Conservation (phyloP, 2,888 invertebrate species). For the Eupithecia pulchellata region DNA sequence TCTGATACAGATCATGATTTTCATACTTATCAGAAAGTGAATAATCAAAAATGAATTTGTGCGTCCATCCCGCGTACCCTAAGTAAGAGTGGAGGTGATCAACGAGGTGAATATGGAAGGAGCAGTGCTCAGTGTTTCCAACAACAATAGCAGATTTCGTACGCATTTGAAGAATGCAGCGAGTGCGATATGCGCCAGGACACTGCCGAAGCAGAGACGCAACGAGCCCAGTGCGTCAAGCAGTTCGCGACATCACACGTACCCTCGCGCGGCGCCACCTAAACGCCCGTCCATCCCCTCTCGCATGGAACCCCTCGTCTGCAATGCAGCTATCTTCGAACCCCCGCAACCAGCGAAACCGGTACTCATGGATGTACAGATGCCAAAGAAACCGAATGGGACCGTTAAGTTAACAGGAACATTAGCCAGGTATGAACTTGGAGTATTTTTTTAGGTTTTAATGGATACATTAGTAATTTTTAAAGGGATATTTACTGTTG, state of each 20-base stretch:
- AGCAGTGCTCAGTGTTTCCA: conserved; percentile 80
- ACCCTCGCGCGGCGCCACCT: conserved; percentile 72
- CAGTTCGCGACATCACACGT: conserved; percentile 74
- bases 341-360: conserved; percentile 56
- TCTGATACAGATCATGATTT: conserved; percentile 24
- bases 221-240: conserved; percentile 62
- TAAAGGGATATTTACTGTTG: too few relatives aligned
- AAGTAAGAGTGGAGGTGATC: conserved; percentile 50
- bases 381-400: conserved; percentile 59
- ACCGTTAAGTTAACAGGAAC: conserved; percentile 70
- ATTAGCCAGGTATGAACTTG: conserved; percentile 70
- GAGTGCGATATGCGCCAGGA: conserved; percentile 77
- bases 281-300: conserved; percentile 72
- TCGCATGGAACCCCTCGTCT: conserved; percentile 70
- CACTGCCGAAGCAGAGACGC: conserved; percentile 79
- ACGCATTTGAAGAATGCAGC: conserved; percentile 80
- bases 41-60: conserved; percentile 60
- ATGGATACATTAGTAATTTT: too few relatives aligned
- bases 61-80: conserved; percentile 61
- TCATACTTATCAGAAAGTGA: conserved; percentile 47
- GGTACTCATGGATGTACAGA: conserved; percentile 55
- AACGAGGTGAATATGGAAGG: conserved; percentile 75
- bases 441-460: background rate
- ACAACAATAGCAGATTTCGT: conserved; percentile 75
- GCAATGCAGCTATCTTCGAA: conserved; percentile 56